These are phyloP conservation scores for Megastigmus dorsalis DNA, from an alignment of 2,888 invertebrate genomes.

Conservation along the genomic window DNA sequence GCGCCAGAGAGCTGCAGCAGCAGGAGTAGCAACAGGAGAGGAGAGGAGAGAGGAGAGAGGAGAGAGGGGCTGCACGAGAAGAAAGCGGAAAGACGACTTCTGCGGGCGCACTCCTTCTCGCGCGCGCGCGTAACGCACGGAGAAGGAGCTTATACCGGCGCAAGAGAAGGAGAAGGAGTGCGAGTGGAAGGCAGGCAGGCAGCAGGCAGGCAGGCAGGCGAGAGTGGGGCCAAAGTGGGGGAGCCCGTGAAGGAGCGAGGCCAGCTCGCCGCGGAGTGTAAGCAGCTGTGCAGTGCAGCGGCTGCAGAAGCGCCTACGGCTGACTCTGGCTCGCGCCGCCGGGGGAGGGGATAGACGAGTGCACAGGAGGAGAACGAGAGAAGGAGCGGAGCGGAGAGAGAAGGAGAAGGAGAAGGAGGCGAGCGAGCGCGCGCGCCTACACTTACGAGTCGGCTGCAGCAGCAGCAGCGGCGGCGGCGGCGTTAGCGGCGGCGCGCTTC, in stretches of 20 bases:
- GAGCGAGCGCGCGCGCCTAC: slow-evolving; percentile 59
- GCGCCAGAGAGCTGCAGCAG: neutral
- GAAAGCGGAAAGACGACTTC: slow-evolving; percentile 53
- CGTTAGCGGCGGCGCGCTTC: slow-evolving; percentile 75
- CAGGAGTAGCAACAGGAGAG: slow-evolving; percentile 46
- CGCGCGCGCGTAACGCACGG: slow-evolving; percentile 54
- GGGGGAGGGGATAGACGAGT: slow-evolving; percentile 55
- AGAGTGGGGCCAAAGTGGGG: slow-evolving; percentile 76
- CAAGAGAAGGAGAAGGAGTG: slow-evolving; percentile 73
- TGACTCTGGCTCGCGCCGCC: no score
- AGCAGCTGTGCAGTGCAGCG: slow-evolving; percentile 41
- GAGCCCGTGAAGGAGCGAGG: slow-evolving; percentile 73
- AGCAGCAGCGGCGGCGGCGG: slow-evolving; percentile 55
- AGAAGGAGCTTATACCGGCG: slow-evolving; percentile 54
- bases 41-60: slow-evolving; percentile 59
- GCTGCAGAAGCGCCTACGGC: neutral
- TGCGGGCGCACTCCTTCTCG: slow-evolving; percentile 61
- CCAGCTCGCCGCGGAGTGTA: slow-evolving; percentile 20
- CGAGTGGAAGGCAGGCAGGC: slow-evolving; percentile 70
- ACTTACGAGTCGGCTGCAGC: no score
- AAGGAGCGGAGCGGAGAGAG: slow-evolving; percentile 42
- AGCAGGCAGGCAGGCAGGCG: slow-evolving; percentile 56
- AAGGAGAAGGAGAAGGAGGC: slow-evolving; percentile 53
- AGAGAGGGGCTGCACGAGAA: slow-evolving; percentile 46
- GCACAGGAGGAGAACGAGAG: no score